Conservation (phyloP, 2,888 invertebrate genomes). For the Erpobdella octoculata region DNA sequence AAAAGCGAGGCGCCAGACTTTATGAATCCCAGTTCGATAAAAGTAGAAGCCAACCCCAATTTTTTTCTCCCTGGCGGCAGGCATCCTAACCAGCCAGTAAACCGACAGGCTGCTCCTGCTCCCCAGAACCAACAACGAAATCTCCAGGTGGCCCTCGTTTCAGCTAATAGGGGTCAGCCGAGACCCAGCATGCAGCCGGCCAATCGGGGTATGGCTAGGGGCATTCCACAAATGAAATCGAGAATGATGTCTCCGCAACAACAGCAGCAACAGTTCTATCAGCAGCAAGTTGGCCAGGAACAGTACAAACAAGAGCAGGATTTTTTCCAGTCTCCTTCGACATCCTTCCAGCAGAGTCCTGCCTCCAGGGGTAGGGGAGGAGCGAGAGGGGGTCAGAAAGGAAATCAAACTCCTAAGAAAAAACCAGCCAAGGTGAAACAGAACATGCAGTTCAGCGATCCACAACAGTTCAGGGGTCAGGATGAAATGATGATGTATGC, state of each 20-base stretch:
- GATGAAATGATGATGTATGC: too few species aligned
- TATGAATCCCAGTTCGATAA: background rate
- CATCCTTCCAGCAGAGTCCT: background rate
- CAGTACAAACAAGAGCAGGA: too few species aligned
- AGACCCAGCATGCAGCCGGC: background rate
- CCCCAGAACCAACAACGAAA: background rate
- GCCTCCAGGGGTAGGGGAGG: too few species aligned
- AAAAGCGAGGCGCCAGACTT: background rate
- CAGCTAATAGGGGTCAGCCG: background rate
- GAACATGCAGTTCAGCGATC: too few species aligned
- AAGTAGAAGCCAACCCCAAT: background rate
- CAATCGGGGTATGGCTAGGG: background rate
- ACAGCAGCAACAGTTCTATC: background rate
- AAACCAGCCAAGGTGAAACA: too few species aligned
- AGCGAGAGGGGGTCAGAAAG: too few species aligned
- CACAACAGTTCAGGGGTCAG: too few species aligned
- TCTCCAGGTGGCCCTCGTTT: slow-evolving; percentile 9
- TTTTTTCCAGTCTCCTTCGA: too few species aligned
- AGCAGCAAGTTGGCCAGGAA: too few species aligned
- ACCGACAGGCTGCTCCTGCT: too few species aligned
- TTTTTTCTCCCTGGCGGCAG: background rate
- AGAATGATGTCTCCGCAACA: slow-evolving; percentile 1
- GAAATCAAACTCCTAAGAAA: too few species aligned
- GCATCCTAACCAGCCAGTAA: background rate
- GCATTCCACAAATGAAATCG: background rate